Evolutionary conservation across 2,797 vertebrate species (phyloP).

Genomic region (Bucorvus abyssinicus): DNA sequence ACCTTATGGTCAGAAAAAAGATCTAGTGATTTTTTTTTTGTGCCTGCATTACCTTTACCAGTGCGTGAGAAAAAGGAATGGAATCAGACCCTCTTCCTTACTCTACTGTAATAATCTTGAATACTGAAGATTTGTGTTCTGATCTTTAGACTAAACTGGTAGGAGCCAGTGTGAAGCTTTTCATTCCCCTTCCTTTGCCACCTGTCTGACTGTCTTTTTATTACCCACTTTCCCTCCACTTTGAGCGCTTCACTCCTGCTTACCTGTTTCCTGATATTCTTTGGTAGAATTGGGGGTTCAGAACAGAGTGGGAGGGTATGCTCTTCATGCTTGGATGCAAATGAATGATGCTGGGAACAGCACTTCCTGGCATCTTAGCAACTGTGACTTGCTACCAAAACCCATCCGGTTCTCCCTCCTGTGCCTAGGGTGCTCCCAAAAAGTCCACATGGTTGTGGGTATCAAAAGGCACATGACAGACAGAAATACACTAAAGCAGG

Average conservation of each 20-base stretch:
- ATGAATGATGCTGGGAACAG: neutral
- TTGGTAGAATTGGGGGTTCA: neutral
- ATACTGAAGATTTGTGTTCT: neutral
- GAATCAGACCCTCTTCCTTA: neutral
- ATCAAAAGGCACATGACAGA: neutral
- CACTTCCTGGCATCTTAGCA: neutral
- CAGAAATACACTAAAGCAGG: neutral
- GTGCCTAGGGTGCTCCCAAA: neutral
- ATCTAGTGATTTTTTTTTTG: too few species aligned
- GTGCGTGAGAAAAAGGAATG: neutral
- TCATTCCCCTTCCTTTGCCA: neutral
- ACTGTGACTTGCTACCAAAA: neutral
- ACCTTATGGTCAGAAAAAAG: neutral
- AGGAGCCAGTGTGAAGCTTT: neutral
- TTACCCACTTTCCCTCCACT: neutral
- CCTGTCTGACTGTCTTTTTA: neutral
- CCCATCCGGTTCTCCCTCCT: neutral
- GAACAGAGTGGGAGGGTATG: rapidly evolving
- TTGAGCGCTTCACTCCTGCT: rapidly evolving
- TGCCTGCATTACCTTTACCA: neutral
- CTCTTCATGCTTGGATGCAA: neutral
- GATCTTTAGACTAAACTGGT: neutral
- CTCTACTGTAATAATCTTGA: neutral
- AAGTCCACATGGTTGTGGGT: neutral
- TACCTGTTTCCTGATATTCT: neutral